Percentiles rank a stretch among this genome's conserved stretches.
These are phyloP conservation scores for Sinotaia quadrata DNA, from an alignment of 2,888 invertebrate species.

Conservation along the genomic window DNA sequence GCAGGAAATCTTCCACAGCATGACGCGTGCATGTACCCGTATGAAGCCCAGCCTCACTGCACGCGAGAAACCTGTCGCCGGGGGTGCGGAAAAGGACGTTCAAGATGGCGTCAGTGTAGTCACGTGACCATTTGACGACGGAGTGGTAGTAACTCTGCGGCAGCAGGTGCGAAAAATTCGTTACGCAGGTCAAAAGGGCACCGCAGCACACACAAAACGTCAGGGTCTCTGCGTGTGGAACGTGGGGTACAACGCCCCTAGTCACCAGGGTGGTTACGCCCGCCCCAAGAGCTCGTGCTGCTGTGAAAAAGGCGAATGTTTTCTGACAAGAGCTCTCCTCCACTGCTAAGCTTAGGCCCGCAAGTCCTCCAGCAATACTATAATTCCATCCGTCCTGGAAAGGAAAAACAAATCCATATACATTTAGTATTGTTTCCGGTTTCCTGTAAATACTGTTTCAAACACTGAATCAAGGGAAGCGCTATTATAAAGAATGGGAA, in stretches of 20 bases:
- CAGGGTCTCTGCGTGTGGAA: constrained; percentile 54
- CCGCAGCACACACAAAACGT: constrained; percentile 53
- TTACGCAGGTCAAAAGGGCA: constrained; percentile 52
- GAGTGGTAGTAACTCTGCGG: constrained; percentile 57
- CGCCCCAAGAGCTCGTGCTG: constrained; percentile 59
- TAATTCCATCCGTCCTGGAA: constrained; percentile 60
- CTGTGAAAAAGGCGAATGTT: constrained; percentile 52
- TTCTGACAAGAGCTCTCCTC: constrained; percentile 49
- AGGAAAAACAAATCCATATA: no score
- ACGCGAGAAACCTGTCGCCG: constrained; percentile 48
- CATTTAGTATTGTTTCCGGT: no score
- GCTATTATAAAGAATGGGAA: no score
- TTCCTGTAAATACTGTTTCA: no score
- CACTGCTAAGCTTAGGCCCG: constrained; percentile 51
- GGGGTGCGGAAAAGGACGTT: constrained; percentile 44
- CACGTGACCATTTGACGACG: constrained; percentile 59
- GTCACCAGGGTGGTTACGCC: constrained; percentile 52
- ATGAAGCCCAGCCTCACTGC: constrained; percentile 55
- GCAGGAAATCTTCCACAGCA: constrained; percentile 47
- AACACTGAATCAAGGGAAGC: no score
- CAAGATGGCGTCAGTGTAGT: constrained; percentile 52
- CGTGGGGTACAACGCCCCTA: constrained; percentile 44
- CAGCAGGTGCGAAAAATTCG: constrained; percentile 50
- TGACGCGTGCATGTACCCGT: constrained; percentile 48
- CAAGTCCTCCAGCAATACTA: constrained; percentile 55